Evolutionary conservation across 2,797 vertebrate species (phyloP), one percentile per base, ranked within the genome.

Genomic region (Neopelma chrysocephalum): DNA sequence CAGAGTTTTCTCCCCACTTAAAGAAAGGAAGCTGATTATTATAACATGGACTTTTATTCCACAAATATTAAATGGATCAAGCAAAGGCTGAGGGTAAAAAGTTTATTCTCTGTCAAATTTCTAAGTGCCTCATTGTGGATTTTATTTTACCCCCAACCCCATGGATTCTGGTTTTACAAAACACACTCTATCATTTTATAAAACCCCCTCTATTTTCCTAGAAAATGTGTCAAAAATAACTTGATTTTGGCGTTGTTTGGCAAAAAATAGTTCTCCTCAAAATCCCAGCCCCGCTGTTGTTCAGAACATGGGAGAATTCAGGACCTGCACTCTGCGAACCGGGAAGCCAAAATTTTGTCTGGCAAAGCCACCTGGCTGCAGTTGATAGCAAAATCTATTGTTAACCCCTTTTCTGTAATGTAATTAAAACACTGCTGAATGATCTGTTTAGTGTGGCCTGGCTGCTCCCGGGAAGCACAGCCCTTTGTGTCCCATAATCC

Each of bases 331-430:
- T 86, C 82, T 11, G 4, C 6, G 26, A 34, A 13, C 36, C 11
- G 25, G 61, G 79, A 83, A 83, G 10, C 60, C 87, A 9, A 82
- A 85, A 47, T 50, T 71, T 94, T 61, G 82, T 86, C 87, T 71
- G 50, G 85, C 57, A 83, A 97, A 97, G 94, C 77, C 93, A 89
- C 93, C 72, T 91, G 93, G 91, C 92, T 96, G 96, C 90, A 95
- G 57, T 94, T 94, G 91, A 87, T 93, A 81, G 91, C 31, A 95
- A 94, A 89, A 96, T 85, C 78, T 84, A 48, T 13, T 32, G 87
- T 94, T 90, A 93, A 47, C 93, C 94, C 85, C 89, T 95, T 93
- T 96, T 82, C 36, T 94, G 61, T 93, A 93, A 94, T 88, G 5
- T 87, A 57, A 92, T 96, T 95, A 95, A 93, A 96, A 79, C 89